Evolutionary conservation across 2,797 vertebrate species (phyloP).

Genomic region (Eidolon dupreanum): DNA sequence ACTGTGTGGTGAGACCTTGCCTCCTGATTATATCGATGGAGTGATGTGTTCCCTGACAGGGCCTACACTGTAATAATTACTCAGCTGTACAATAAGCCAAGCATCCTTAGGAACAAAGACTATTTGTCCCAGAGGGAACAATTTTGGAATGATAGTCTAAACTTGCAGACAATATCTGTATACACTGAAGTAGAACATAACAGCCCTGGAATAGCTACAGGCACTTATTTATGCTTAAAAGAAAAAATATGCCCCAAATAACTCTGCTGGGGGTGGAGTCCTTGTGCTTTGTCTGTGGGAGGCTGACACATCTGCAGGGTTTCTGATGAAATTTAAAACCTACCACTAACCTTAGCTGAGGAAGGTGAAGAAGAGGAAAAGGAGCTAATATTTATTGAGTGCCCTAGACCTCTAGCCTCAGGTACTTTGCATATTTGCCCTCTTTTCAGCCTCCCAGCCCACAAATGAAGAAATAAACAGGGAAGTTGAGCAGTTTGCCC

Average conservation of each 20-base stretch:
- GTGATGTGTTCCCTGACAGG: background rate
- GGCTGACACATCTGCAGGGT: background rate
- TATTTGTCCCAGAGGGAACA: conserved; percentile 48
- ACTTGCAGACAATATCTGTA: conserved; percentile 47
- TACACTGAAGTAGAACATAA: conserved; percentile 24
- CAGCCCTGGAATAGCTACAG: conserved; percentile 44
- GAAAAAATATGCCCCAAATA: conserved; percentile 10
- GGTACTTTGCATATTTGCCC: background rate
- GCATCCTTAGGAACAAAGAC: conserved; percentile 11
- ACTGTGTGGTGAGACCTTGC: background rate
- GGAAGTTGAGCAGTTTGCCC: background rate
- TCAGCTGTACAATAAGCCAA: background rate
- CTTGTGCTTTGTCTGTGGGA: background rate
- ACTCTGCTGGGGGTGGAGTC: background rate
- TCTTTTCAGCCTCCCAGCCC: background rate
- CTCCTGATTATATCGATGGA: background rate
- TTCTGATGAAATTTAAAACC: conserved; percentile 30
- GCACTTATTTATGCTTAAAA: conserved; percentile 61
- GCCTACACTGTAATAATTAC: background rate
- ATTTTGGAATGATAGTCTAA: conserved; percentile 49
- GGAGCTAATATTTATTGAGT: background rate
- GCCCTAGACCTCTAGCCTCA: background rate
- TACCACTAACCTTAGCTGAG: background rate
- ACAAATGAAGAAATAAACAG: background rate
- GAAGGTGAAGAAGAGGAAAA: background rate